Conservation (phyloP, 2,113 vertebrate species). For the Eupsittula cactorum region DNA sequence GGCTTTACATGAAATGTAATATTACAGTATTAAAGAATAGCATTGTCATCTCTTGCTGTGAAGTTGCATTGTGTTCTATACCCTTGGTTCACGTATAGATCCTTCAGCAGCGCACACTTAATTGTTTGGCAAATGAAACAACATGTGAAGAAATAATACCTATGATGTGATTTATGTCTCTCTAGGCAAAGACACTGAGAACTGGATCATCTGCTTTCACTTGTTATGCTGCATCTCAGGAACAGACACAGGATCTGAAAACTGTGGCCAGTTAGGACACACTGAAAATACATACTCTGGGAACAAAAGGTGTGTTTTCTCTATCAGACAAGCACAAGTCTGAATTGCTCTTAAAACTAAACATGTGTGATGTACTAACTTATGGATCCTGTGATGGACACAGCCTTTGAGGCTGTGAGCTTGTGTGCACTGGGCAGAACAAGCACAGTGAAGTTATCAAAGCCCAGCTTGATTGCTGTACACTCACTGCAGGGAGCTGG, state of each 20-base stretch:
- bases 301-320: neutral
- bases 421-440: neutral
- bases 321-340: neutral
- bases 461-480: neutral
- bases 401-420: neutral
- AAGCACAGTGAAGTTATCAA: fast-evolving
- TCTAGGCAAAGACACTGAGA: neutral
- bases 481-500: neutral
- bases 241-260: neutral
- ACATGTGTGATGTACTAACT: fast-evolving
- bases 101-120: neutral
- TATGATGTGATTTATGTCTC: neutral
- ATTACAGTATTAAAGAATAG: neutral
- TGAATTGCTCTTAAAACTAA: neutral
- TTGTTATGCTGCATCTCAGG: neutral
- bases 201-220: neutral
- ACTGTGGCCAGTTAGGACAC: neutral
- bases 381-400: neutral
- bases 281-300: neutral
- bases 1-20: neutral
- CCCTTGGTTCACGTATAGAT: conserved; percentile 6
- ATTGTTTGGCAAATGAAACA: conserved; percentile 10
- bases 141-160: conserved; percentile 14
- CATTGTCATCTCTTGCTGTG: neutral
- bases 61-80: neutral